These are phyloP conservation scores for Streptopelia turtur DNA, from an alignment of 2,797 vertebrate species.

Conservation along the genomic window DNA sequence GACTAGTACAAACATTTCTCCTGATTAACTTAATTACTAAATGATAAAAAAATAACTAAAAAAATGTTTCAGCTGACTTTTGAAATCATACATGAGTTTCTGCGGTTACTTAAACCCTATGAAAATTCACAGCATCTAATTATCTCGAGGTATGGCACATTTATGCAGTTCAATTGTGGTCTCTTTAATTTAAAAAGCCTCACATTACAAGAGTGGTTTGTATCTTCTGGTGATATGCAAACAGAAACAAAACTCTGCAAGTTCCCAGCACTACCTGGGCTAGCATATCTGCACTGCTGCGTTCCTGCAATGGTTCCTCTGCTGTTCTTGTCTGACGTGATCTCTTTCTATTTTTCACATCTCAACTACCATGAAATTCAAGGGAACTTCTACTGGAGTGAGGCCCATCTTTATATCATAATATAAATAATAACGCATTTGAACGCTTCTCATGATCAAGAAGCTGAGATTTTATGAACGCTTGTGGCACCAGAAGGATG, in stretches of 20 bases:
- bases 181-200: background rate
- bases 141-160: background rate
- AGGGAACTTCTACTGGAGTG: background rate
- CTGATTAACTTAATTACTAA: background rate
- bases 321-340: background rate
- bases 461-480: background rate
- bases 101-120: background rate
- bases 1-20: background rate
- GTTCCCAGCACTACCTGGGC: background rate
- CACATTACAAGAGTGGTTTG: background rate
- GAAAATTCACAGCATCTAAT: background rate
- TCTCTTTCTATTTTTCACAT: background rate
- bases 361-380: background rate
- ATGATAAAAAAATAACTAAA: background rate
- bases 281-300: background rate
- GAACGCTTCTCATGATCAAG: background rate
- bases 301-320: background rate
- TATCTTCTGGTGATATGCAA: background rate
- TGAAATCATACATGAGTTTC: background rate
- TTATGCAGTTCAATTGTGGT: background rate
- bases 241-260: background rate
- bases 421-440: background rate
- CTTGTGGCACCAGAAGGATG: background rate
- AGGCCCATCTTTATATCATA: background rate
- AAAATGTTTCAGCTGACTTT: background rate